Percentiles rank a stretch among this genome's conserved stretches.
Evolutionary conservation across 2,797 vertebrate genomes (phyloP).

Genomic region (Gymnothorax reevesii): DNA sequence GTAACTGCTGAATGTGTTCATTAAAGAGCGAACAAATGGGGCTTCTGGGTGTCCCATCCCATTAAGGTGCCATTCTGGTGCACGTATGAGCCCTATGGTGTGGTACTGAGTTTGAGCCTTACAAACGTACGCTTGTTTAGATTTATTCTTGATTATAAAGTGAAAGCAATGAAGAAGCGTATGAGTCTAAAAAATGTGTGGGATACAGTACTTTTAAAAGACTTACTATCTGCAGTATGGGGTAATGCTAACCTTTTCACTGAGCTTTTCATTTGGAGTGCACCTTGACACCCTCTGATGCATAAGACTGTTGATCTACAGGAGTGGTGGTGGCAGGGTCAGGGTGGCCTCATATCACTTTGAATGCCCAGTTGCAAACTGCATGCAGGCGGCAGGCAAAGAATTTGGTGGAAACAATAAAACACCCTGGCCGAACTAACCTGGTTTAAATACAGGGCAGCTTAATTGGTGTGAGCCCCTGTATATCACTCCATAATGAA

Average conservation of each 20-base stretch:
- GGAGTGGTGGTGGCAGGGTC: not conserved
- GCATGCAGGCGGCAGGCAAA: not conserved
- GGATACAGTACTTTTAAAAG: not conserved
- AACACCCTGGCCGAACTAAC: not conserved
- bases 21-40: not conserved
- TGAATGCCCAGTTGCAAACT: not conserved
- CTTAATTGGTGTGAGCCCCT: not conserved
- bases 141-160: not conserved
- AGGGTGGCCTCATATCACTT: not conserved
- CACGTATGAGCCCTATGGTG: not conserved
- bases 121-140: not conserved
- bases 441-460: not conserved
- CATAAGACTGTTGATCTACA: not conserved
- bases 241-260: not conserved
- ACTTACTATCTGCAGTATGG: not conserved
- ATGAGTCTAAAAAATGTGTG: not conserved
- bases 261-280: not conserved
- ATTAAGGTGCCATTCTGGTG: not conserved
- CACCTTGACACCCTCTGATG: not conserved
- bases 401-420: not conserved
- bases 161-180: not conserved
- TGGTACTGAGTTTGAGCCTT: not conserved
- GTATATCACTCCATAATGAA: not conserved
- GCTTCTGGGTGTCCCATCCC: not conserved
- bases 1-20: not conserved